phyloP scores from a whole-genome alignment of 2,888 invertebrate species.

The Beris chalybata region DNA sequence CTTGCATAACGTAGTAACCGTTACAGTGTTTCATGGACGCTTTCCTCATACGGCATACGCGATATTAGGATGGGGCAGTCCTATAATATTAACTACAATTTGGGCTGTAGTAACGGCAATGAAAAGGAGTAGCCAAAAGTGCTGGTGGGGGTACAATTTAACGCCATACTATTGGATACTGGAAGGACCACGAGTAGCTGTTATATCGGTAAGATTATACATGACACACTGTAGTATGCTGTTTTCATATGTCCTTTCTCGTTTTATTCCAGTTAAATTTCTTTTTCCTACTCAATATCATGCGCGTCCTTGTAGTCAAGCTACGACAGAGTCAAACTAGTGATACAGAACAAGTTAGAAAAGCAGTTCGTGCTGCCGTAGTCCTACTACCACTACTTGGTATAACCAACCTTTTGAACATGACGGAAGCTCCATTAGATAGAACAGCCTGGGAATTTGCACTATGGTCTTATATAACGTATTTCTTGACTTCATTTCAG shows the following conservation, averaged over 20 bases:
- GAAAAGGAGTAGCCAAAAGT: constrained; percentile 55
- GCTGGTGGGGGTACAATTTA: constrained; percentile 87
- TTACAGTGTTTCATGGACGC: constrained; percentile 68
- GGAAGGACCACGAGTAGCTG: constrained; percentile 80
- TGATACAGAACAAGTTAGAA: constrained; percentile 75
- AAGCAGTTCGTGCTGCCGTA: constrained; percentile 78
- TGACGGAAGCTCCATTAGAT: constrained; percentile 70
- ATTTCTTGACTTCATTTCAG: constrained; percentile 82
- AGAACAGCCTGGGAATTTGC: constrained; percentile 71
- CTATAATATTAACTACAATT: constrained; percentile 66
- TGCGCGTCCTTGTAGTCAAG: constrained; percentile 76
- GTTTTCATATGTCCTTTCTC: neutral
- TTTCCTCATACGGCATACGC: constrained; percentile 63
- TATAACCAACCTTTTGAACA: constrained; percentile 75
- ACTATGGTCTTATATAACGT: constrained; percentile 76
- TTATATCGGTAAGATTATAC: constrained; percentile 70
- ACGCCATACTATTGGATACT: constrained; percentile 83
- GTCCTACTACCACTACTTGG: constrained; percentile 79
- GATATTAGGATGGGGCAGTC: constrained; percentile 74
- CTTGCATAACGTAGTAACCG: constrained; percentile 81
- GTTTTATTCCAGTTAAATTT: constrained; percentile 68
- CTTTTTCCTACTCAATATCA: constrained; percentile 76
- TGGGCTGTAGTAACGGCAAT: constrained; percentile 69
- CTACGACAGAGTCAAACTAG: constrained; percentile 71
- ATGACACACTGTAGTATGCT: neutral